These are phyloP conservation scores for Hermaeophaga mercurialis DNA, from an alignment of 2,888 invertebrate genomes.

Conservation along the genomic window DNA sequence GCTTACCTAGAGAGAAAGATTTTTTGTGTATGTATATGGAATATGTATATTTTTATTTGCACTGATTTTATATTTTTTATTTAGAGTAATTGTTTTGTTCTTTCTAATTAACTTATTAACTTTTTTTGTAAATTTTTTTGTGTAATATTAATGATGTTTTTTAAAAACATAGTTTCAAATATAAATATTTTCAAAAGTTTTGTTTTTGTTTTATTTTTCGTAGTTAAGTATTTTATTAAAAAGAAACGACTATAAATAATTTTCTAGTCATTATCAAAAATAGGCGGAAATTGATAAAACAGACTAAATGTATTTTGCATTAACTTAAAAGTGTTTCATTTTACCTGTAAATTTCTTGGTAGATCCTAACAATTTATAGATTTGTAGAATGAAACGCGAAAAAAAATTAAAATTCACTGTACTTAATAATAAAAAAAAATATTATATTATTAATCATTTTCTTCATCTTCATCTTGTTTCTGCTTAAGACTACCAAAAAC, in stretches of 20 bases:
- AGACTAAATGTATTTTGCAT: too few relatives aligned
- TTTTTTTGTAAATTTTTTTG: conserved; percentile 45
- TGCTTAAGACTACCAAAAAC: conserved; percentile 86
- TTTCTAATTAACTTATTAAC: conserved; percentile 50
- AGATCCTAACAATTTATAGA: too few relatives aligned
- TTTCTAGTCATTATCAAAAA: too few relatives aligned
- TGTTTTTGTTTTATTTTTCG: too few relatives aligned
- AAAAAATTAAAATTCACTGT: too few relatives aligned
- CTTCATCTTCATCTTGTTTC: conserved; percentile 37
- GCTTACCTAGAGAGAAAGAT: conserved; percentile 22
- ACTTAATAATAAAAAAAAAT: too few relatives aligned
- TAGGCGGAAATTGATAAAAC: too few relatives aligned
- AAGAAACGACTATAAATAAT: too few relatives aligned
- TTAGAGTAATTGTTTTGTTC: conserved; percentile 47
- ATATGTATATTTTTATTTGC: conserved; percentile 43
- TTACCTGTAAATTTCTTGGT: too few relatives aligned
- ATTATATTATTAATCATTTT: conserved; percentile 8
- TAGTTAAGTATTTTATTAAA: too few relatives aligned
- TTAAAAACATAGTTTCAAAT: conserved; percentile 37
- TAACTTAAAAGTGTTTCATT: too few relatives aligned
- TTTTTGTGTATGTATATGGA: conserved; percentile 26
- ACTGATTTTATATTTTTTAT: conserved; percentile 47
- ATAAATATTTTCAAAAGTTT: conserved; percentile 35
- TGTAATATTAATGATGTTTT: conserved; percentile 47
- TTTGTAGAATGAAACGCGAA: too few relatives aligned